Conservation (phyloP, 2,888 invertebrate genomes). For the Temnothorax rugatulus region DNA sequence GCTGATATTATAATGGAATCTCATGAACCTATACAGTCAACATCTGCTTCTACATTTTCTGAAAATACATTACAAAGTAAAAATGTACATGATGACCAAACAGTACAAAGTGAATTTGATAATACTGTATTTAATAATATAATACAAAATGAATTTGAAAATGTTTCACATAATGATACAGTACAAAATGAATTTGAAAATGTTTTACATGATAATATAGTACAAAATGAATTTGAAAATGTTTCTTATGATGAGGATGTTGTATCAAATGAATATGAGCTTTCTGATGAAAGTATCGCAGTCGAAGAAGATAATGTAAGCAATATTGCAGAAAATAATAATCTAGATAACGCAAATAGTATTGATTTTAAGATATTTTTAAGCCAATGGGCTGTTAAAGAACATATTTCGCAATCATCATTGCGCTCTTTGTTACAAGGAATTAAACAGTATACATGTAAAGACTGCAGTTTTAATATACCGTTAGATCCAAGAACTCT, state of each 20-base stretch:
- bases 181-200: too few species aligned
- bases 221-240: too few species aligned
- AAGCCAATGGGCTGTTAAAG: background rate
- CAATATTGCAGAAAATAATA: too few species aligned
- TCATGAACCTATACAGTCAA: background rate
- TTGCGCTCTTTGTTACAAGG: background rate
- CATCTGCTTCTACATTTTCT: background rate
- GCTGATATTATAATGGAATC: background rate
- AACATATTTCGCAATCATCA: background rate
- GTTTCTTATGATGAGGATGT: too few species aligned
- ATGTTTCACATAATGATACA: background rate
- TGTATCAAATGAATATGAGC: too few species aligned
- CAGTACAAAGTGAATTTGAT: background rate
- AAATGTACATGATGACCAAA: background rate
- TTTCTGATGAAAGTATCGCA: too few species aligned
- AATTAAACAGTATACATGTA: slow-evolving; percentile 1
- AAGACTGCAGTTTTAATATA: background rate
- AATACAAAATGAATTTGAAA: background rate
- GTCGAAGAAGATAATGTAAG: too few species aligned
- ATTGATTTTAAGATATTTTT: slow-evolving; percentile 22
- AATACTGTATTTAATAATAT: too few species aligned
- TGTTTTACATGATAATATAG: too few species aligned
- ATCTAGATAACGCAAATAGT: too few species aligned
- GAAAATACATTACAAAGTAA: background rate
- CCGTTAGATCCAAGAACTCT: background rate